phyloP scores from a whole-genome alignment of 2,888 invertebrate genomes.

The Phalangium opilio region DNA sequence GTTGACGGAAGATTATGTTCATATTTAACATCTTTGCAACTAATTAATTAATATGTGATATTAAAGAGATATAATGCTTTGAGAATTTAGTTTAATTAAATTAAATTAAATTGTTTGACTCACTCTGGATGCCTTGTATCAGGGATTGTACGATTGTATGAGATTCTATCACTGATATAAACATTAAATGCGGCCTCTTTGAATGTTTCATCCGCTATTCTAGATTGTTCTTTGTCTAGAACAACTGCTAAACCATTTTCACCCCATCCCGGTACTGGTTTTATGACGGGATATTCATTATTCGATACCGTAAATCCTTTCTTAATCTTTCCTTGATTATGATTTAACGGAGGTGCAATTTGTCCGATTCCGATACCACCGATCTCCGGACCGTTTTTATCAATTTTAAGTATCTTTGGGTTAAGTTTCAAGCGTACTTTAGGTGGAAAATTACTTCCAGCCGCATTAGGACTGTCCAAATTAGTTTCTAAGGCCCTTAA shows the following conservation, averaged over 20 bases:
- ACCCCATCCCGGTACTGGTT: conserved; percentile 42
- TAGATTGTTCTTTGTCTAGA: conserved; percentile 47
- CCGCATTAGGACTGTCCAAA: no score
- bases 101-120: no score
- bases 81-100: no score
- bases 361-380: no score
- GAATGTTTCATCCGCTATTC: conserved; percentile 46
- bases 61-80: no score
- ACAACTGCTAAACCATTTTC: conserved; percentile 51
- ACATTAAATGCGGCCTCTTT: conserved; percentile 75
- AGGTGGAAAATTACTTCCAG: no score
- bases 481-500: no score
- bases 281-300: conserved; percentile 3
- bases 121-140: conserved; percentile 41
- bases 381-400: no score
- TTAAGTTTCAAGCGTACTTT: no score
- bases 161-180: conserved; percentile 69
- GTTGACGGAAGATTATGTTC: conserved; percentile 50
- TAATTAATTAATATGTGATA: no score
- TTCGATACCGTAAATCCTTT: background rate
- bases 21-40: conserved; percentile 45
- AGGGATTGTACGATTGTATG: conserved; percentile 60
- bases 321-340: background rate
- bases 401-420: no score
- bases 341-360: no score